Evolutionary conservation across 2,797 vertebrate genomes (phyloP).

Genomic region (Onychomys leucogaster): DNA sequence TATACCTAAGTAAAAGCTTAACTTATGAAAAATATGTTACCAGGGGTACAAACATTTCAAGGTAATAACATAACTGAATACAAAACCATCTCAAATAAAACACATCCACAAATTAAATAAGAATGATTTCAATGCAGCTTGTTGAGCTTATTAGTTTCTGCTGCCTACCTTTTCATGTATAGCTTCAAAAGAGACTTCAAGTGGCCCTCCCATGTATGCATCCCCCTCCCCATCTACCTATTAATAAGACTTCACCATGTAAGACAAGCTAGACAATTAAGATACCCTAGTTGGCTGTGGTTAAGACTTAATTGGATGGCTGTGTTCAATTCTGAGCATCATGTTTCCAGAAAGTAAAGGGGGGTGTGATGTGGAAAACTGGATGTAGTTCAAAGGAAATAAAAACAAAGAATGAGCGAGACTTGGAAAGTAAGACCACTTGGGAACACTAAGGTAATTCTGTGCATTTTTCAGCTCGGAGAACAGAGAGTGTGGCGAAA

Average conservation of each 20-base stretch:
- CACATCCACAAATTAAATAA: conserved; percentile 77
- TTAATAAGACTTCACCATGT: conserved; percentile 84
- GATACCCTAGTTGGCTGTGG: conserved; percentile 79
- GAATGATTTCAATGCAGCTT: neutral
- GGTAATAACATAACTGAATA: conserved; percentile 81
- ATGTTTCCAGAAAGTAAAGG: conserved; percentile 81
- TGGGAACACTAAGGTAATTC: conserved; percentile 75
- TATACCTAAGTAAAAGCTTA: conserved; percentile 85
- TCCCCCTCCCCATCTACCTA: conserved; percentile 71
- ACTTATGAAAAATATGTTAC: conserved; percentile 69
- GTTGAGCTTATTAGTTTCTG: conserved; percentile 61
- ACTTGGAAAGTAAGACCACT: conserved; percentile 70
- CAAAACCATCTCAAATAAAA: conserved; percentile 80
- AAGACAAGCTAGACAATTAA: conserved; percentile 86
- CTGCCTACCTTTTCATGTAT: conserved; percentile 60
- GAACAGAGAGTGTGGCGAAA: conserved; percentile 12
- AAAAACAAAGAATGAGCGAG: conserved; percentile 55
- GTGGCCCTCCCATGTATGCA: conserved; percentile 43
- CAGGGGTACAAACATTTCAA: conserved; percentile 82
- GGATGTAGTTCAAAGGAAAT: conserved; percentile 76
- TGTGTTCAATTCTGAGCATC: conserved; percentile 82
- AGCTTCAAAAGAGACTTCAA: conserved; percentile 68
- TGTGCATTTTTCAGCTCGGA: conserved; percentile 59
- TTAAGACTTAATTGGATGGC: conserved; percentile 84
- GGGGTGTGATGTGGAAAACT: conserved; percentile 61